Percentiles rank a stretch among this genome's conserved stretches.
phyloP scores from a whole-genome alignment of 2,888 invertebrate species.

The Euphydryas editha region DNA sequence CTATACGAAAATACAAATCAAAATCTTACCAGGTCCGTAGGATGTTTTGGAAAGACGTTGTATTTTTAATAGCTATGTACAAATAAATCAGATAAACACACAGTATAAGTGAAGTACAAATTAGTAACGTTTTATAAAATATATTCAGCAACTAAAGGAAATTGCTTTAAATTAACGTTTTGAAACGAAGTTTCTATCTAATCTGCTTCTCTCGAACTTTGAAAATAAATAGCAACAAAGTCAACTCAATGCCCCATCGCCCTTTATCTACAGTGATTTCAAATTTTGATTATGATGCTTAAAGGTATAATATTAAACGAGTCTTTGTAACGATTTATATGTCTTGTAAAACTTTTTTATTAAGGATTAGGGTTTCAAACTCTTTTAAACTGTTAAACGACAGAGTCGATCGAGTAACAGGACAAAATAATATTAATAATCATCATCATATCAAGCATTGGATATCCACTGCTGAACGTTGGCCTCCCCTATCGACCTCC shows the following conservation, averaged over 20 bases:
- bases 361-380: background rate
- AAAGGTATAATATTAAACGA: background rate
- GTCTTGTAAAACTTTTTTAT: background rate
- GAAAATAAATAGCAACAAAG: conserved; percentile 26
- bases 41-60: no score
- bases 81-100: no score
- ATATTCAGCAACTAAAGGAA: conserved; percentile 12
- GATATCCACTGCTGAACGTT: no score
- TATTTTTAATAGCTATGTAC: no score
- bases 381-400: background rate
- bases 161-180: conserved; percentile 23
- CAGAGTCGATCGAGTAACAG: no score
- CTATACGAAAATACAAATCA: no score
- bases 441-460: no score
- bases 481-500: no score
- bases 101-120: background rate
- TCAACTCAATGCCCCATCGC: conserved; percentile 7
- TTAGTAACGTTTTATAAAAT: conserved; percentile 6
- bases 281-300: background rate
- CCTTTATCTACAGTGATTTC: conserved; percentile 7
- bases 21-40: no score
- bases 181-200: conserved; percentile 23
- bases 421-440: no score
- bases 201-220: conserved; percentile 23
- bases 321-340: background rate